Evolutionary conservation across 2,113 vertebrate genomes (phyloP).

Genomic region (Aphyosemion australe): DNA sequence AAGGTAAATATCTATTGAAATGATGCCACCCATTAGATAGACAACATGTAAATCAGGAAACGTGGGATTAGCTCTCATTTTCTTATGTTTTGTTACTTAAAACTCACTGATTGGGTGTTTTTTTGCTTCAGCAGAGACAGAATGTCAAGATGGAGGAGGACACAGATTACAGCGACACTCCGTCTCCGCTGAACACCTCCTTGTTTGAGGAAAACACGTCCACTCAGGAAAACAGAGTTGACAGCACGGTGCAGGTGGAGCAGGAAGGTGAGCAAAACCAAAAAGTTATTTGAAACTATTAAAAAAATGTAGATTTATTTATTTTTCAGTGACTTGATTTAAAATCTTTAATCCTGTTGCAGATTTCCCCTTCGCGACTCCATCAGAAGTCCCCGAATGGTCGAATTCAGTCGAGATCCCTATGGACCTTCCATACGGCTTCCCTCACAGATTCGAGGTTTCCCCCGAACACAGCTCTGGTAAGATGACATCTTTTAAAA

Average conservation of each 20-base stretch:
- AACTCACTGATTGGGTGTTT: neutral
- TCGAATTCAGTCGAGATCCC: conserved; percentile 47
- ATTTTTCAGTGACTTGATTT: neutral
- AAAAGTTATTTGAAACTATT: neutral
- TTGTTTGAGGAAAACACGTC: conserved; percentile 38
- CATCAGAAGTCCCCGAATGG: conserved; percentile 53
- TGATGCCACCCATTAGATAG: neutral
- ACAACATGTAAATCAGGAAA: conserved; percentile 1
- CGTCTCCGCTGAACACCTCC: conserved; percentile 53
- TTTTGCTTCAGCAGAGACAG: conserved; percentile 19
- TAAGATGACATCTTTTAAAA: conserved; percentile 40
- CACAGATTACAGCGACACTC: conserved; percentile 67
- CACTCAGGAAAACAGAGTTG: conserved; percentile 83
- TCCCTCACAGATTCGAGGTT: conserved; percentile 67
- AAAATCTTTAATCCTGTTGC: neutral
- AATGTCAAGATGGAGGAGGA: conserved; percentile 77
- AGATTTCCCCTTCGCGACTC: neutral
- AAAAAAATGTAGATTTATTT: neutral
- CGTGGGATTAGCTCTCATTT: neutral
- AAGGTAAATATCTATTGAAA: conserved; percentile 80
- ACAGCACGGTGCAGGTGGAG: conserved; percentile 74
- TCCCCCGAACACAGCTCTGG: conserved; percentile 69
- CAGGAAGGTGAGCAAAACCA: conserved; percentile 74
- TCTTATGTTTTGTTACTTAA: neutral
- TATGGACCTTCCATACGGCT: conserved; percentile 16